A percentile compares a stretch with the other conserved stretches of the same genome.
Conservation (phyloP, 2,888 invertebrate genomes). For the Gerris lacustris region DNA sequence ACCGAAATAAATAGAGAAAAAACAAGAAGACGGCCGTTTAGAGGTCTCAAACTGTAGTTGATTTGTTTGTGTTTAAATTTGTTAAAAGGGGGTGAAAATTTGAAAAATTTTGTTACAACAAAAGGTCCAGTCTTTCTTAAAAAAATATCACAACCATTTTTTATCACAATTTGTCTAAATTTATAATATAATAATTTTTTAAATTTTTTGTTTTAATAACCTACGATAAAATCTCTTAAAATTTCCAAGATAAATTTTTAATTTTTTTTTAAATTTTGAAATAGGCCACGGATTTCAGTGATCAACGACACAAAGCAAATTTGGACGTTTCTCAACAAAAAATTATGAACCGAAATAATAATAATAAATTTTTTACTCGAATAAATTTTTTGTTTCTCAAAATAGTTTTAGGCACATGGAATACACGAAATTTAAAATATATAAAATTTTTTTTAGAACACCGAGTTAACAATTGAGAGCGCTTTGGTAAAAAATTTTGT, state of each 20-base stretch:
- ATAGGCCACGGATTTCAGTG: conserved; percentile 28
- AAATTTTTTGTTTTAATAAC: conserved; percentile 24
- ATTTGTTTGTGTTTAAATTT: too few relatives aligned
- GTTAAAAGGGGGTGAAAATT: background rate
- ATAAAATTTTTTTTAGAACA: conserved; percentile 24
- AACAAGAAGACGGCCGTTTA: background rate
- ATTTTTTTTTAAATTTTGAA: conserved; percentile 23
- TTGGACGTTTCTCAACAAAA: conserved; percentile 25
- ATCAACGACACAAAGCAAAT: conserved; percentile 22
- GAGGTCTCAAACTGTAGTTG: conserved; percentile 1
- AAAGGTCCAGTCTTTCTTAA: conserved; percentile 27
- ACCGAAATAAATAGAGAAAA: background rate
- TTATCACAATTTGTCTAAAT: conserved; percentile 29
- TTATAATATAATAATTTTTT: conserved; percentile 19
- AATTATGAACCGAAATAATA: conserved; percentile 12
- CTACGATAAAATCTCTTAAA: conserved; percentile 5
- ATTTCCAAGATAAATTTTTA: conserved; percentile 7
- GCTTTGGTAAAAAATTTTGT: background rate
- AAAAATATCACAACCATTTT: conserved; percentile 32
- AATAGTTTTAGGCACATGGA: conserved; percentile 28
- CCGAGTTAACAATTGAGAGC: conserved; percentile 19
- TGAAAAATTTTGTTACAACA: background rate
- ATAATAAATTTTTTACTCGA: conserved; percentile 5
- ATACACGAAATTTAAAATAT: conserved; percentile 24
- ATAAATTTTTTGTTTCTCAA: conserved; percentile 23